A percentile compares a stretch with the other conserved stretches of the same genome.
These are phyloP conservation scores for Manacus vitellinus DNA, from an alignment of 2,113 vertebrate genomes.

Conservation along the genomic window DNA sequence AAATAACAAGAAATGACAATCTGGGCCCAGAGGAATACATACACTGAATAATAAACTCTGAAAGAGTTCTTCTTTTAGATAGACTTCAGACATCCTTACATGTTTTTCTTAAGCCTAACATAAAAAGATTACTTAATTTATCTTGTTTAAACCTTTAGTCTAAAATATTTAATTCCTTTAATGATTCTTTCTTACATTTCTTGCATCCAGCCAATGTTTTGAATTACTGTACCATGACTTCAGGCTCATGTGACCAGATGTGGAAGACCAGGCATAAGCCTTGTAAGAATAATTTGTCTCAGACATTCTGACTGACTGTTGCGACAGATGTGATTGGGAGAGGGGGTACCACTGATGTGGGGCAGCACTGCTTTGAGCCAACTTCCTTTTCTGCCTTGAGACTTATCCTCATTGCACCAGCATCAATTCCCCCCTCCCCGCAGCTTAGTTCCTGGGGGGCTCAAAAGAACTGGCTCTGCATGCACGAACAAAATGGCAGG, in stretches of 20 bases:
- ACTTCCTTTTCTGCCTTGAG: neutral
- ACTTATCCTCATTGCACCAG: neutral
- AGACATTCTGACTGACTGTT: neutral
- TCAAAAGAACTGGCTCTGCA: neutral
- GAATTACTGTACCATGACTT: neutral
- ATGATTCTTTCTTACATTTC: neutral
- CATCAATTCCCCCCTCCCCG: neutral
- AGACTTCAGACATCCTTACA: neutral
- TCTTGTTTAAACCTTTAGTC: neutral
- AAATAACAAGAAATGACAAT: neutral
- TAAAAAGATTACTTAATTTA: neutral
- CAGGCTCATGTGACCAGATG: neutral
- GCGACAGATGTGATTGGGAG: neutral
- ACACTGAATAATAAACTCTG: neutral
- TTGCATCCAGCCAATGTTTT: neutral
- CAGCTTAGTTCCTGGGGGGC: neutral
- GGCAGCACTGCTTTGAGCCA: neutral
- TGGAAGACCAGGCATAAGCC: neutral
- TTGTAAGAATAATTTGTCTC: neutral
- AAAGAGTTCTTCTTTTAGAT: neutral
- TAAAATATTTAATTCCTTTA: neutral
- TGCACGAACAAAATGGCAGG: neutral
- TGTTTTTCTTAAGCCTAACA: neutral
- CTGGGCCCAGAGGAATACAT: neutral
- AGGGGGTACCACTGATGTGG: neutral